Base-by-base conservation (phyloP, 2,888 invertebrate species). In the Nudaria mundana region DNA sequence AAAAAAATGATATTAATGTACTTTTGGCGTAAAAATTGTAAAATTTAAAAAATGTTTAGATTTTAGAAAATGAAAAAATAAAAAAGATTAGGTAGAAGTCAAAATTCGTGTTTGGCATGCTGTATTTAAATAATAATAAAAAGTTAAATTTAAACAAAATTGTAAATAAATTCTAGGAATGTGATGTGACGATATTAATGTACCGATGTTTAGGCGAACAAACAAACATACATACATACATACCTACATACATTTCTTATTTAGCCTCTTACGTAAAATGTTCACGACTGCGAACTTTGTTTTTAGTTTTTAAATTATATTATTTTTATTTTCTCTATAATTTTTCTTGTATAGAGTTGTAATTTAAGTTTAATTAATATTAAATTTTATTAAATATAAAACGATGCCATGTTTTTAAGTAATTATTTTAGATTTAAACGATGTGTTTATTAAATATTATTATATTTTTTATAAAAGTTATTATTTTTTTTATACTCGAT, bases 401-500 rank as follows among this genome's bases (percentile, higher is more conserved):
- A 70, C 56, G 87, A 87, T 86, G 88, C 88, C 88, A 88, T 88
- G 87, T 86, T 86, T 82, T 75, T 68, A 64, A 66, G 66, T 77
- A 77, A 76, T 80, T 81, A 81, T 74, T 77, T 77, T 83, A 80
- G 72, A 58, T 63, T 72, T 77, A 76, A 70, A 67, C 64, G 66
- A 76, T 81, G 78, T 86, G 83, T 87, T 87, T 83, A 81, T 76
- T 80, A 68, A 82, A 80, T 80, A 76, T 77, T 80, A 76, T 77
- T 81, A 85, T 84, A 83, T 86, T 86, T 86, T 80, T 84, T 84
- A 85, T 85, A 82, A 78, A 81, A 74, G 82, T 86, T 84, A 84
- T 83, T 78, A 45, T 76, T 79, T 74, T 81, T 82, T 85, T 74
- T 82, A 77, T 84, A 83, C 70, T 79, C 75, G 66, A 75, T 68